A percentile compares a stretch with the other conserved stretches of the same genome.
These are phyloP conservation scores for Syrmaticus mikado DNA, from an alignment of 2,113 vertebrate genomes.

Conservation along the genomic window DNA sequence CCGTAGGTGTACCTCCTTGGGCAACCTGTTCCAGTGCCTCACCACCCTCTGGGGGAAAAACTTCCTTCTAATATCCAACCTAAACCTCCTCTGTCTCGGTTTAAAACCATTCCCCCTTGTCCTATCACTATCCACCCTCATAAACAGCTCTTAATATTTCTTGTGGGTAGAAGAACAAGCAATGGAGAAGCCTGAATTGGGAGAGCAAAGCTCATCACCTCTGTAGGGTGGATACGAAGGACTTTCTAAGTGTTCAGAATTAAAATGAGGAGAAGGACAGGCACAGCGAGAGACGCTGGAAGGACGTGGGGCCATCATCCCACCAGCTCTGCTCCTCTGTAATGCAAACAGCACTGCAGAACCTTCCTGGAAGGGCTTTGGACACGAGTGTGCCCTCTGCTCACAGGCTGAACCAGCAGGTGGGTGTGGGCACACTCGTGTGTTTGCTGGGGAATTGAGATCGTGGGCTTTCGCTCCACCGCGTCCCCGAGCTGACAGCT, in stretches of 20 bases:
- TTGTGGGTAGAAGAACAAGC: not conserved
- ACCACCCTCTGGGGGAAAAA: too few species aligned
- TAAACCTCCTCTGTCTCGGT: too few species aligned
- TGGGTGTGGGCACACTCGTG: not conserved
- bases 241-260: not conserved
- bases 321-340: not conserved
- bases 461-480: not conserved
- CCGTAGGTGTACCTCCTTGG: too few species aligned
- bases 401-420: not conserved
- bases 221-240: not conserved
- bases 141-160: not conserved
- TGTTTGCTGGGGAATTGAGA: not conserved
- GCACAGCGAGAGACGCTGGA: not conserved
- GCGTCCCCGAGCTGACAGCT: not conserved
- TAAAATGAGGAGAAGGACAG: too few species aligned
- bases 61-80: too few species aligned
- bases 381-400: not conserved
- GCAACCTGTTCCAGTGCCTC: too few species aligned
- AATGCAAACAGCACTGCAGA: accelerated
- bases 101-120: too few species aligned
- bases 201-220: not conserved
- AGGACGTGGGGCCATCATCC: not conserved
- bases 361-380: not conserved
- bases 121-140: too few species aligned
- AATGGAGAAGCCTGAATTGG: not conserved